Base-by-base conservation (phyloP, 2,888 invertebrate genomes). In the Acanthosepion esculentum region DNA sequence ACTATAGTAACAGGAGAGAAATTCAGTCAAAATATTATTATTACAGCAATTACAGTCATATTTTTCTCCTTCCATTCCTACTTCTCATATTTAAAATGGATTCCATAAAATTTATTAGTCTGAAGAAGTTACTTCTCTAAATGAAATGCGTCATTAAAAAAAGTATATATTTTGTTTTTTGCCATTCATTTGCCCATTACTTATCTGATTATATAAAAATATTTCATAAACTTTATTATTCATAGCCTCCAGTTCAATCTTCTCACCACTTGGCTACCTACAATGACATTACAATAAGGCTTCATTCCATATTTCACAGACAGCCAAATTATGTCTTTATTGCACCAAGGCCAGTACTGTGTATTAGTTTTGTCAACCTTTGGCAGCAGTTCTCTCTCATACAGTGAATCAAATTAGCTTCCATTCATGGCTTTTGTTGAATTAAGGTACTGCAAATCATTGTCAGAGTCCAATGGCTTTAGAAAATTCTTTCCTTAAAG, bases 271-370 rank as follows among this genome's bases (percentile, higher is more conserved):
- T 78, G 78, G 78, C 78, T 78, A n/a, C 8, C 78, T n/a, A n/a
- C n/a, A 78, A 15, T 78, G 78, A 5, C 78, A 78, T n/a, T 33
- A 78, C 78, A 78, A 78, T 78, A 33, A 78, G 78, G 78, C 33
- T 78, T 78, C 78, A 78, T 78, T 78, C 78, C 78, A 78, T 78
- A 78, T 78, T n/a, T 78, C n/a, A n/a, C 78, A 78, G 78, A 78
- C 78, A 78, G n/a, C n/a, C 78, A 78, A 78, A 78, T 78, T 78
- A 78, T 33, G 78, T 78, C n/a, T 78, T 78, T 33, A 78, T 78
- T 78, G 78, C 33, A 78, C 12, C 78, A 78, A 78, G n/a, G 78
- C 78, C 78, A 78, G 78, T 78, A n/a, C n/a, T 78, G n/a, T n/a
- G 78, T 78, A 78, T 78, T 78, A 78, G 78, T 78, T n/a, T 78